phyloP scores from a whole-genome alignment of 2,797 vertebrate species.

The Lagodon rhomboides region DNA sequence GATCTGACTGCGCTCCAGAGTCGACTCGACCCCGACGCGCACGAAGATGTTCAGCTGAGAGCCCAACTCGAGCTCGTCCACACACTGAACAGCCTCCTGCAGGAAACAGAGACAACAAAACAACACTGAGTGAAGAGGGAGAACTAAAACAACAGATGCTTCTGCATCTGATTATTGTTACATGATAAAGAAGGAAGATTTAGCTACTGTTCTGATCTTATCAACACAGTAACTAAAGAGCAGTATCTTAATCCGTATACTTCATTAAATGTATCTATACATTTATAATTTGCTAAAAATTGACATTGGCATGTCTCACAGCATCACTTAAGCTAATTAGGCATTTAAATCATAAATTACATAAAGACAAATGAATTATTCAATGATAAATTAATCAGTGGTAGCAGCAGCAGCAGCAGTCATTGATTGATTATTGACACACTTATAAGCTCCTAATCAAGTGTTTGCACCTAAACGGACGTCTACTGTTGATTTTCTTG shows the following conservation, averaged over 20 bases:
- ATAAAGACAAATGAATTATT: background rate
- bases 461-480: background rate
- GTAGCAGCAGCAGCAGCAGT: too few species aligned
- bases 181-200: background rate
- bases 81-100: slow-evolving; percentile 96
- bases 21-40: slow-evolving; percentile 94
- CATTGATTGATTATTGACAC: background rate
- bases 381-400: background rate
- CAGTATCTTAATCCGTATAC: background rate
- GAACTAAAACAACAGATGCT: background rate
- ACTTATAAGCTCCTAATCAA: background rate
- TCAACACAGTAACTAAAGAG: background rate
- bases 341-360: background rate
- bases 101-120: background rate
- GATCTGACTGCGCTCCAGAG: slow-evolving; percentile 96
- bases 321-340: background rate
- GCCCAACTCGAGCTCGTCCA: slow-evolving; percentile 91
- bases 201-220: background rate
- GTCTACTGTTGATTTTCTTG: background rate
- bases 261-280: background rate
- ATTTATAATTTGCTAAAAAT: background rate
- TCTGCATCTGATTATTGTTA: background rate
- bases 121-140: background rate
- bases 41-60: slow-evolving; percentile 91
- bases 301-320: background rate